A percentile compares a stretch with the other conserved stretches of the same genome.
phyloP scores from a whole-genome alignment of 2,888 invertebrate genomes.

The Itoplectis maculator region DNA sequence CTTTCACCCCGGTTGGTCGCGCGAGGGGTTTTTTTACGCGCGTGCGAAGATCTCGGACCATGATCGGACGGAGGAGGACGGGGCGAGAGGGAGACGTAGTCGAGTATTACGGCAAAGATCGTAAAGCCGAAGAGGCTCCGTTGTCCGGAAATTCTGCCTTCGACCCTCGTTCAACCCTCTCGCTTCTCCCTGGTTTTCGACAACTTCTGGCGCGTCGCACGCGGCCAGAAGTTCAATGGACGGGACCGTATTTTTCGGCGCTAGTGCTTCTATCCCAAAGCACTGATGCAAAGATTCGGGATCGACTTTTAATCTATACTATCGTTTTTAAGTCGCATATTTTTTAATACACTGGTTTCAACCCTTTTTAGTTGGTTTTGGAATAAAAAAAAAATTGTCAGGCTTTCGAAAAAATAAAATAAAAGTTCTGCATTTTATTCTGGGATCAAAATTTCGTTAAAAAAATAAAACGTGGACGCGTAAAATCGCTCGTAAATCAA shows the following conservation, averaged over 20 bases:
- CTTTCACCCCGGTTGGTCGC: neutral
- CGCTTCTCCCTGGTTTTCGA: neutral
- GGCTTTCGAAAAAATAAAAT: neutral
- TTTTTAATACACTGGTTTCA: no score
- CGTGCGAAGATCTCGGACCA: neutral
- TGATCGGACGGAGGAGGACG: conserved; percentile 3
- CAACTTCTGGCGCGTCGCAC: neutral
- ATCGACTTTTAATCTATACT: no score
- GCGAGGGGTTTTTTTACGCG: neutral
- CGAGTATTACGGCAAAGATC: conserved; percentile 15
- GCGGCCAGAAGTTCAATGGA: neutral
- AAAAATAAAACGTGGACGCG: neutral
- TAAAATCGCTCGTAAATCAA: neutral
- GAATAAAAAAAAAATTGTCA: no score
- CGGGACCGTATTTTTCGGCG: neutral
- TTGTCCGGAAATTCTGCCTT: conserved; percentile 17
- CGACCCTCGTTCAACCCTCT: neutral
- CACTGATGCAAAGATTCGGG: no score
- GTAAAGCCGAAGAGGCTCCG: conserved; percentile 24
- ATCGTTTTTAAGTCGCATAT: no score
- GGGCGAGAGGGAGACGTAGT: neutral
- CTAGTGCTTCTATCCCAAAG: neutral
- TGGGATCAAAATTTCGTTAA: no score
- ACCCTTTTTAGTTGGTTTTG: no score
- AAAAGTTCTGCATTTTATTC: neutral